Base-by-base conservation (phyloP, 2,797 vertebrate genomes). In the Poeciliopsis infans region DNA sequence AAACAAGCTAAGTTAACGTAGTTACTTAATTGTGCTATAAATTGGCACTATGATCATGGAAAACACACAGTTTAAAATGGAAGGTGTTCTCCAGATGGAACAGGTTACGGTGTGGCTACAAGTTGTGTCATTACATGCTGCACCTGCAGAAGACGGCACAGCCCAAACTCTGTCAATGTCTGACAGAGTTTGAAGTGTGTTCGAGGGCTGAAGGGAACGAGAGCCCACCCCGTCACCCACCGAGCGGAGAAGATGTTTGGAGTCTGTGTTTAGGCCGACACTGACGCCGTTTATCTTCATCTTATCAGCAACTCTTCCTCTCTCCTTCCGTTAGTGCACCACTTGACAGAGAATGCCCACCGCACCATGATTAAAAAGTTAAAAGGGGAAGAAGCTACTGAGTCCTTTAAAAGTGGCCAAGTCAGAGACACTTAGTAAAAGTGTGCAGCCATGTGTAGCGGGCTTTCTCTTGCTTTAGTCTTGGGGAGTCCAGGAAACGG, bases 401-500 rank as follows among this genome's bases (percentile, higher is more conserved):
- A 10, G 80, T 80, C 85, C 82, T 91, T 53, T 88, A 86, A 85
- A 66, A 41, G 36, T 23, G 82, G 36, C 77, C 61, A 78, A 79
- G 71, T 83, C 76, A 85, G 76, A 86, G 16, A 78, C 53, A 49
- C 16, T 75, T 69, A 55, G 72, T 77, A 76, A 87, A 85, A 80
- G 76, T 77, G 79, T 90, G 74, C 81, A 80, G 81, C 82, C 86
- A 81, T 86, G 83, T 86, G 83, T 92, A 88, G 89, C 87, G 79
- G 90, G 88, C 89, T 84, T 83, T 91, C 74, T 53, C 75, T 87
- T 83, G 87, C 84, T 93, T 92, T 88, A 87, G 88, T 91, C 83
- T 90, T 93, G 76, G 92, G 90, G 91, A 81, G 87, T 74, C 85
- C 87, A 82, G 88, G 91, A 87, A 90, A 91, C 82, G 74, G 91